Conservation (phyloP, 2,113 vertebrate species). For the Pterocles orientalis region DNA sequence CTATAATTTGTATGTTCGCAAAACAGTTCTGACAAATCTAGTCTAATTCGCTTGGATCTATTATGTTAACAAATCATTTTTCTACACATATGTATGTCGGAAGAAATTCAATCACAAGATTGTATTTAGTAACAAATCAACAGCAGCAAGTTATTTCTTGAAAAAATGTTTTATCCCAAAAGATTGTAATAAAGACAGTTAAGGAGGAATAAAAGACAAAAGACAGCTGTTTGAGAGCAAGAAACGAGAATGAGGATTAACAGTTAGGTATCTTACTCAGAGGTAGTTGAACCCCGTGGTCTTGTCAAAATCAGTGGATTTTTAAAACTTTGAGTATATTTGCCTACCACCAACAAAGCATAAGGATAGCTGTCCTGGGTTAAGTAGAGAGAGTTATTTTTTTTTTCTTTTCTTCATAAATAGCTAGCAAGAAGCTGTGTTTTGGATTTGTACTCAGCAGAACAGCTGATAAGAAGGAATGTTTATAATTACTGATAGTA, state of each 20-base stretch:
- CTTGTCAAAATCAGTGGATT: background rate
- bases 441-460: too few relatives aligned
- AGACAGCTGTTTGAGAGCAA: background rate
- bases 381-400: too few relatives aligned
- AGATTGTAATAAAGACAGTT: background rate
- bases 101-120: background rate
- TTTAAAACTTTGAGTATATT: background rate
- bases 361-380: too few relatives aligned
- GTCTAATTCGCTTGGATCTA: background rate
- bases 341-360: background rate
- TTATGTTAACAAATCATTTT: background rate
- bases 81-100: background rate
- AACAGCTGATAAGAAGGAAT: too few relatives aligned
- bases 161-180: background rate
- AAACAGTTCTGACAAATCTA: background rate
- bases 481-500: too few relatives aligned
- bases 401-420: too few relatives aligned
- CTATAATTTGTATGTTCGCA: background rate
- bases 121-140: background rate
- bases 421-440: too few relatives aligned
- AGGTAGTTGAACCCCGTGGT: background rate
- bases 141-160: background rate
- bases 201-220: background rate
- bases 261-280: background rate
- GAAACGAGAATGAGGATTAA: background rate